phyloP scores from a whole-genome alignment of 2,797 vertebrate species.

The Aplochiton taeniatus region DNA sequence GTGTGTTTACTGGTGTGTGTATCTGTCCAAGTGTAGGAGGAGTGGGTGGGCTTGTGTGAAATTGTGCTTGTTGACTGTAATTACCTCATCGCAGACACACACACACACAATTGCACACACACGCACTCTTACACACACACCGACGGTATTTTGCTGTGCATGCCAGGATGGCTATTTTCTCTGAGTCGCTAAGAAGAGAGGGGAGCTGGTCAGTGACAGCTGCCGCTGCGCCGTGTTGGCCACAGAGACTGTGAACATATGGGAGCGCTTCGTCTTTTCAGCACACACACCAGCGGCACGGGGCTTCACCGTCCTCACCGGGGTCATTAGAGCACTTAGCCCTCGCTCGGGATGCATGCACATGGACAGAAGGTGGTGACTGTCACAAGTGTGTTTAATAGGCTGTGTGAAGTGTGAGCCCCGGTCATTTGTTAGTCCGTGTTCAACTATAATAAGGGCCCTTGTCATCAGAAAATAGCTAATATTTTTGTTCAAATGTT shows the following conservation, averaged over 20 bases:
- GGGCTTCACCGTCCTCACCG: not conserved
- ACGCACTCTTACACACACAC: not conserved
- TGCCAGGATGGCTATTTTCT: not conserved
- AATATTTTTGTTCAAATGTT: no score
- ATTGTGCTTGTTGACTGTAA: constrained; percentile 15
- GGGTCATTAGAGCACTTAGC: not conserved
- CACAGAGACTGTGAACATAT: not conserved
- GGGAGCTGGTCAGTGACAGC: not conserved
- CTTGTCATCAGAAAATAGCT: no score
- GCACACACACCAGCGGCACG: not conserved
- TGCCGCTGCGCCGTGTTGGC: not conserved
- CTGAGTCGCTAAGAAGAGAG: not conserved
- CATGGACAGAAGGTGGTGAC: not conserved
- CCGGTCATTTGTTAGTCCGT: no score
- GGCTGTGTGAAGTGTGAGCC: not conserved
- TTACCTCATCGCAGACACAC: constrained; percentile 10
- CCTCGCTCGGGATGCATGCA: not conserved
- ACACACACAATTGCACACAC: not conserved
- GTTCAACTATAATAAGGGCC: no score
- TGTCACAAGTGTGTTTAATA: not conserved
- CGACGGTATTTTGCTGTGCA: not conserved
- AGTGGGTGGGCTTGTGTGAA: no score
- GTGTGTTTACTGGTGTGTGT: not conserved
- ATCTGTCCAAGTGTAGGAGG: not conserved
- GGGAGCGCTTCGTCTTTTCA: not conserved